These are phyloP conservation scores for Archilochus colubris DNA, from an alignment of 2,113 vertebrate species.

Conservation along the genomic window DNA sequence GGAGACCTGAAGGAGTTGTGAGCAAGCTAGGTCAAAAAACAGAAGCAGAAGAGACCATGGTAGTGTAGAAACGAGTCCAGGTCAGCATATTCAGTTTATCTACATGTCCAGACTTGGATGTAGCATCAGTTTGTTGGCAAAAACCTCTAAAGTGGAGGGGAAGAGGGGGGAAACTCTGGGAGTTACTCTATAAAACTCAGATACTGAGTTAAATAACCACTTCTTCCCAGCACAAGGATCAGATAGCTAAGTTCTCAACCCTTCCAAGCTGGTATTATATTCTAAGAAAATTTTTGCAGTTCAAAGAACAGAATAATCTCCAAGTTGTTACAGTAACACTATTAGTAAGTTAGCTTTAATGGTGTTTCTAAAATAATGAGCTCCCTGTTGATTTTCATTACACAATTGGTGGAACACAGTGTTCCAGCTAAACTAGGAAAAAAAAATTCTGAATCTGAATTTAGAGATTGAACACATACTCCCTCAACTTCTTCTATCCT, in stretches of 20 bases:
- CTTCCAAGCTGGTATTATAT: background rate
- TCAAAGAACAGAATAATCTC: background rate
- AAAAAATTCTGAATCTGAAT: background rate
- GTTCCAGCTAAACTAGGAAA: background rate
- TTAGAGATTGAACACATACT: background rate
- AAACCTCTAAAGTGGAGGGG: background rate
- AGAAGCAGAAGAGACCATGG: background rate
- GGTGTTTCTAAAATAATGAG: background rate
- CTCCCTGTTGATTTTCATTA: background rate
- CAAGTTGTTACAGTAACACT: background rate
- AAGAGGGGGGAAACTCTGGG: fast-evolving
- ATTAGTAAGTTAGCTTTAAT: background rate
- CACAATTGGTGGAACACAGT: background rate
- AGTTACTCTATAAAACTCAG: background rate
- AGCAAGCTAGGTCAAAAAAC: background rate
- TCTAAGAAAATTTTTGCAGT: background rate
- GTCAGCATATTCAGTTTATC: background rate
- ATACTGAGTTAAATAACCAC: background rate
- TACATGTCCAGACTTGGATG: background rate
- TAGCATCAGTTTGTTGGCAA: background rate
- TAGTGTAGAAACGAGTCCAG: background rate
- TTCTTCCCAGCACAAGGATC: background rate
- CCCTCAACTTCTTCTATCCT: background rate
- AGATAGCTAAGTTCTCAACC: background rate
- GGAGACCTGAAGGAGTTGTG: background rate